Conservation (phyloP, 2,113 vertebrate genomes). For the Muntiacus muntjak region DNA sequence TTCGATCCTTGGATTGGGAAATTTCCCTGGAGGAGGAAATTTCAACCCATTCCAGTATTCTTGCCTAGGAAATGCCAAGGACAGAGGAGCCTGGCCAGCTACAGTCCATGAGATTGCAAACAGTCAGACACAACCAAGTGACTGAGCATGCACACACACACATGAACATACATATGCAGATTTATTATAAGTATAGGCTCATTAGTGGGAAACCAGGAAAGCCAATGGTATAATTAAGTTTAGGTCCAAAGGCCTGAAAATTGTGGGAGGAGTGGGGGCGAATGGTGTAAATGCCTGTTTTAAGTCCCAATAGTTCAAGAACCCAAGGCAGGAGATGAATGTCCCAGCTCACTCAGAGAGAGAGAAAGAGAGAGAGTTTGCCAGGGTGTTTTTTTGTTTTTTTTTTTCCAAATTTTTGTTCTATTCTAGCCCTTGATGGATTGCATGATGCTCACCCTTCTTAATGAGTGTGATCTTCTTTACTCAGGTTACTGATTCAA, state of each 20-base stretch:
- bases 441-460: background rate
- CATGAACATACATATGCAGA: background rate
- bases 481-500: background rate
- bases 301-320: background rate
- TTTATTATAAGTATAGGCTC: background rate
- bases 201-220: background rate
- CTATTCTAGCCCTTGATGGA: background rate
- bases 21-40: background rate
- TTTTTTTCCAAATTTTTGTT: background rate
- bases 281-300: background rate
- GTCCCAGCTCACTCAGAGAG: background rate
- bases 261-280: background rate
- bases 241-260: background rate
- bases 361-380: background rate
- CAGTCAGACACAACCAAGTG: background rate
- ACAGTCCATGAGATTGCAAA: background rate
- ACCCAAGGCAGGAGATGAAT: background rate
- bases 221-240: background rate
- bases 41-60: background rate
- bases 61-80: background rate
- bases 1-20: background rate
- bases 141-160: background rate
- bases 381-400: background rate
- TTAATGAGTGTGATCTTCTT: background rate
- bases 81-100: background rate